Evolutionary conservation across 2,888 invertebrate species (phyloP), one percentile per base, ranked within the genome.

Genomic region (Carpatolechia fugitivella): DNA sequence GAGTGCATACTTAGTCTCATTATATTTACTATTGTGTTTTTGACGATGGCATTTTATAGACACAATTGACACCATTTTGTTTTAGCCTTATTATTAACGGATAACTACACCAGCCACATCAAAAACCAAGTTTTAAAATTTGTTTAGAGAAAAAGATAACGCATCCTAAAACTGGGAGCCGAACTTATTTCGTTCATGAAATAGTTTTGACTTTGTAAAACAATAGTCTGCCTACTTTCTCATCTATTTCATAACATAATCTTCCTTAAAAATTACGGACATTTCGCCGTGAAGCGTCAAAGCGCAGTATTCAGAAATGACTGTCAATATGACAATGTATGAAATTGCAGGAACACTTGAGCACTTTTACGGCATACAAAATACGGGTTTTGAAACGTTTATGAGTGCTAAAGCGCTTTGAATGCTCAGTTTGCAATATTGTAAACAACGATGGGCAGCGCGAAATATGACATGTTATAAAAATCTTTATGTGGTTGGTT

Each of bases 321-420:
- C 36, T 44, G 52, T 55, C 52, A 56, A 44, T 56, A 49, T 40
- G 36, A 56, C 56, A 56, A 49, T 56, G 56, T 56, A 56, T 18
- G 41, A 5, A 40, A 52, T 52, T 14, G 41, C 41, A 55, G 59
- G 57, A 57, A 55, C 55, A 55, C 52, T 52, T n/a, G 11, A 49
- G 13, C 30, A 41, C 40, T 41, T 52, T 52, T 52, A 52, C 36
- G 20, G 24, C 44, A 31, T 29, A 53, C 35, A 53, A 53, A 52
- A 46, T 46, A 6, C 24, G 4, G 53, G 46, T 46, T 53, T 53
- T n/a, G 31, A 46, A 29, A 53, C 46, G 44, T 53, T 53, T 53
- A 52, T 41, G 41, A 16, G 29, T 14, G 38, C 38, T 50, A 50
- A 50, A 50, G 24, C 38, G 29, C 38, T 50, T 50, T 50, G 50